Base-by-base conservation (phyloP, 2,888 invertebrate genomes). In the Syrphus vitripennis region DNA sequence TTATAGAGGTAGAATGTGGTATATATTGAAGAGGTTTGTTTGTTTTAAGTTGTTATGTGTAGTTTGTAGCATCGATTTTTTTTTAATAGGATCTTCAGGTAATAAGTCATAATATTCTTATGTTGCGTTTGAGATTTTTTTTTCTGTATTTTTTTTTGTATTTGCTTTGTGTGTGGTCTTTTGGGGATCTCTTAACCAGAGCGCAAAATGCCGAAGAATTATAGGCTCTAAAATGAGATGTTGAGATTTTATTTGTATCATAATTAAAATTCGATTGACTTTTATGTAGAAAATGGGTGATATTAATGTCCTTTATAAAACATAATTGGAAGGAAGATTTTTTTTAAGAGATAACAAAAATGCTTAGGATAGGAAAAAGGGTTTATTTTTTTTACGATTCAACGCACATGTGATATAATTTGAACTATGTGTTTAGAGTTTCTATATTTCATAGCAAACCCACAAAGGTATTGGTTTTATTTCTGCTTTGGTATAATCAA, bases 81-180 rank as follows among this genome's bases (percentile, higher is more conserved):
- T 79, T 21, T 55, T 16, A 83, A 78, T 79, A 79, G 63, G 50
- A 61, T 83, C 79, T 83, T 65, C 83, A 79, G 83, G 83, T 83
- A 83, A 83, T 83, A 83, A 83, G 79, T 83, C 83, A 83, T 79
- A 83, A 83, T 83, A 79, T 75, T 79, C 69, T 79, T 83, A 65
- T 70, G 70, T 79, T 83, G 63, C 74, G 61, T 74, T 83, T 42
- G 61, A 55, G 45, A n/a, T 45, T 48, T n/a, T 61, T 71, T 72
- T 72, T 29, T 70, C n/a, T n/a, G n/a, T 71, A 61, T 48, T 26
- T 26, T 80, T 31, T 37, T 42, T 48, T 63, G 63, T 75, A 50
- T 71, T 63, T 57, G 48, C 79, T 26, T 40, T 69, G 69, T 79
- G 83, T 83, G 83, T 83, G 83, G 83, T 83, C 83, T 70, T 79